Conservation (phyloP, 2,797 vertebrate genomes). For the Oceanodroma leucorhoa region DNA sequence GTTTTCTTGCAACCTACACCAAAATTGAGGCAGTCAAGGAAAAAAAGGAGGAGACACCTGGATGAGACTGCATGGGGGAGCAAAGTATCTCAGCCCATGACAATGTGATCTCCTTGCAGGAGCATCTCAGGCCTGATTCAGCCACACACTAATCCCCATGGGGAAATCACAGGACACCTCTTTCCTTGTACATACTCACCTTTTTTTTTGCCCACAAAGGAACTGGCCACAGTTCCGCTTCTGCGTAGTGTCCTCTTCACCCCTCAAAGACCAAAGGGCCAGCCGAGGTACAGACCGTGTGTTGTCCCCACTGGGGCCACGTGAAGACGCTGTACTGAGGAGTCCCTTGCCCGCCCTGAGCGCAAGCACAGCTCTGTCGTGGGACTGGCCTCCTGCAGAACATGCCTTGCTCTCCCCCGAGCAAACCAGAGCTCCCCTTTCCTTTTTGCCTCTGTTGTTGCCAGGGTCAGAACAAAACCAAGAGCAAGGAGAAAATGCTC, state of each 20-base stretch:
- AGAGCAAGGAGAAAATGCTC: not conserved
- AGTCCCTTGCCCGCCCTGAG: not conserved
- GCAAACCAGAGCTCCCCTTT: not conserved
- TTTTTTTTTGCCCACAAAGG: not conserved
- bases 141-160: not conserved
- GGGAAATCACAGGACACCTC: not conserved
- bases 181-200: not conserved
- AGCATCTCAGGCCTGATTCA: not conserved
- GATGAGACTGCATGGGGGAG: not conserved
- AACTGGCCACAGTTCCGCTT: not conserved
- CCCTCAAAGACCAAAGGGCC: not conserved
- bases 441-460: not conserved
- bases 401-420: fast-evolving
- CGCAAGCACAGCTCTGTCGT: not conserved
- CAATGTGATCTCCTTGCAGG: not conserved
- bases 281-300: not conserved
- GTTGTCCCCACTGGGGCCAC: not conserved
- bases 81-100: not conserved
- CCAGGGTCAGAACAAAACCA: not conserved
- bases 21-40: not conserved
- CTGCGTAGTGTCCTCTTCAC: not conserved
- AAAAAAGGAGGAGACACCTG: not conserved
- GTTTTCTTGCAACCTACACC: not conserved
- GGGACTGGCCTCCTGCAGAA: not conserved
- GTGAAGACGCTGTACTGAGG: not conserved